These are phyloP conservation scores for Sciurus vulgaris DNA, from an alignment of 2,797 vertebrate genomes.

Conservation along the genomic window DNA sequence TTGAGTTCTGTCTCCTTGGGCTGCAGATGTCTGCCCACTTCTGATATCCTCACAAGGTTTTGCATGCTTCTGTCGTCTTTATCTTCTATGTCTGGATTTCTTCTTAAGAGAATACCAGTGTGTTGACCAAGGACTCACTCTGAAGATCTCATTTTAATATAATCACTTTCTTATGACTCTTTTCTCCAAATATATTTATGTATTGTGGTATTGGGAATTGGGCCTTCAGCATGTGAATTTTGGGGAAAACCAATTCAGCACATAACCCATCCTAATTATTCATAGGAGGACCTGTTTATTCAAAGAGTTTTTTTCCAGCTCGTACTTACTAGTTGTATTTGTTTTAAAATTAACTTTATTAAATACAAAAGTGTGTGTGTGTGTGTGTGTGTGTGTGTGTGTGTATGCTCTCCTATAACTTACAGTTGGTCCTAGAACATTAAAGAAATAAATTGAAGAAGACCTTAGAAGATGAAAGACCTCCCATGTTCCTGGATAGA, in stretches of 20 bases:
- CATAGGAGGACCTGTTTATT: not conserved
- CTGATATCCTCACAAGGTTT: rapidly evolving
- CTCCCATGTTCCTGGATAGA: too few species aligned
- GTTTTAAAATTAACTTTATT: not conserved
- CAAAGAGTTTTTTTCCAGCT: not conserved
- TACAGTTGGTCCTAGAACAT: too few species aligned
- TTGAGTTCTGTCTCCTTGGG: not conserved
- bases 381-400: rapidly evolving
- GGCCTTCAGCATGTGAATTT: not conserved
- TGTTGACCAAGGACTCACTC: rapidly evolving
- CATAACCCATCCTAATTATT: not conserved
- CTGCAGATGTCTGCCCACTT: not conserved
- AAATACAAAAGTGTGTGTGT: not conserved
- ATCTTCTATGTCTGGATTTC: not conserved
- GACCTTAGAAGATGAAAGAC: too few species aligned
- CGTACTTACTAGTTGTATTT: not conserved
- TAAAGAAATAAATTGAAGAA: too few species aligned
- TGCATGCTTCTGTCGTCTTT: not conserved
- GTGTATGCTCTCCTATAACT: not conserved
- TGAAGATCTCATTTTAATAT: not conserved
- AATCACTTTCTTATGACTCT: not conserved
- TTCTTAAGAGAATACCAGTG: not conserved
- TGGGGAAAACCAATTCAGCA: not conserved
- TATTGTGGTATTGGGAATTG: not conserved
- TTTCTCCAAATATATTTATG: not conserved